Evolutionary conservation across 2,888 invertebrate genomes (phyloP).

Genomic region (Coelogynopora nodosa): DNA sequence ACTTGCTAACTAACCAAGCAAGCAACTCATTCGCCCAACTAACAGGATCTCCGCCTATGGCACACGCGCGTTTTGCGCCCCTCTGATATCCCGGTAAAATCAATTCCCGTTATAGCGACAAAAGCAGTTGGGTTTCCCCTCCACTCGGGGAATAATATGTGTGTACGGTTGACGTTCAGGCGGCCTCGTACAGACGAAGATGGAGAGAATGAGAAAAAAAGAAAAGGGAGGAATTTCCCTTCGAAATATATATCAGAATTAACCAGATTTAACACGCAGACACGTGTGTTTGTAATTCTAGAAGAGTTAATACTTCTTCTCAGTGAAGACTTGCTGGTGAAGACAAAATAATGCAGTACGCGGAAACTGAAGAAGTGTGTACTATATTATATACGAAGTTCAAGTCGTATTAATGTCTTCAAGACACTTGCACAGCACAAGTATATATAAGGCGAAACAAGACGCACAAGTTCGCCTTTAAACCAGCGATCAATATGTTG

Average conservation of each 20-base stretch:
- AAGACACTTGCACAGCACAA: background rate
- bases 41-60: slow-evolving; percentile 13
- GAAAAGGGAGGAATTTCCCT: background rate
- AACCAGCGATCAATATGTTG: background rate
- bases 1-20: background rate
- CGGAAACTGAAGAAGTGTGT: too few species aligned
- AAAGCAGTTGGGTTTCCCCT: background rate
- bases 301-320: background rate
- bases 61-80: background rate
- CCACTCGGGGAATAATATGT: background rate
- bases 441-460: too few species aligned
- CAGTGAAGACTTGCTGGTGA: background rate
- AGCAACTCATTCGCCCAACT: slow-evolving; percentile 16
- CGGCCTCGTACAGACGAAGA: background rate
- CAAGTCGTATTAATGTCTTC: too few species aligned
- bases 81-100: background rate
- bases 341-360: background rate
- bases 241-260: background rate
- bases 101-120: background rate
- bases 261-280: background rate
- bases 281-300: background rate
- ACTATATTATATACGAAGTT: too few species aligned
- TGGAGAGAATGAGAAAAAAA: background rate
- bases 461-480: too few species aligned
- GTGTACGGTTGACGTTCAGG: background rate